Evolutionary conservation across 2,888 invertebrate species (phyloP).

Genomic region (Herminia tarsipennalis): DNA sequence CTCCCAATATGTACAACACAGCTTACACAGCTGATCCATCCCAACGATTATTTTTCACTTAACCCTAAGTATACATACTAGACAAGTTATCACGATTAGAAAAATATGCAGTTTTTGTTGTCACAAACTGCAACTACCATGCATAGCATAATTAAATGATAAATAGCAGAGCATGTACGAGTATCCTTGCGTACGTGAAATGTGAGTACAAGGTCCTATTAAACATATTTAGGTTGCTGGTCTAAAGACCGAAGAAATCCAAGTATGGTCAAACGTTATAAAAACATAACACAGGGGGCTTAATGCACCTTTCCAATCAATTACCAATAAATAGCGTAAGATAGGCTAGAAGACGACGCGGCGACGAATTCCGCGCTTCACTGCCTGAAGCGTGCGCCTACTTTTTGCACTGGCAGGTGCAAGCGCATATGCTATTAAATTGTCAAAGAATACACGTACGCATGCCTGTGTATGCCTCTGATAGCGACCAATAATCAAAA

Average conservation of each 20-base stretch:
- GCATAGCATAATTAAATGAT: constrained; percentile 13
- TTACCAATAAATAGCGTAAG: constrained; percentile 82
- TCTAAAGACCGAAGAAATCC: constrained; percentile 52
- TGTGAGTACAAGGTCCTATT: constrained; percentile 30
- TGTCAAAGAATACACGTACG: constrained; percentile 80
- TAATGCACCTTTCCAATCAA: constrained; percentile 83
- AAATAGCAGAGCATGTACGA: constrained; percentile 14
- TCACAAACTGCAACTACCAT: constrained; percentile 1
- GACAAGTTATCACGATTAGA: background rate
- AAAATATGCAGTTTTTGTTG: background rate
- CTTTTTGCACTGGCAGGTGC: constrained; percentile 84
- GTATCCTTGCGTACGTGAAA: constrained; percentile 30
- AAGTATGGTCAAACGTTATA: constrained; percentile 59
- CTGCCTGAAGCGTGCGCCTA: constrained; percentile 81
- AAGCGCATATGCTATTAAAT: constrained; percentile 83
- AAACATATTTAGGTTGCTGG: constrained; percentile 31
- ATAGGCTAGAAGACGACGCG: constrained; percentile 73
- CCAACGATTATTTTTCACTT: too few relatives aligned
- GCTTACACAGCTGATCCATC: too few relatives aligned
- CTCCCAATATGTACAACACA: too few relatives aligned
- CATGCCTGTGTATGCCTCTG: constrained; percentile 63
- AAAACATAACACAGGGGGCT: constrained; percentile 61
- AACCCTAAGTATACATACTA: too few relatives aligned
- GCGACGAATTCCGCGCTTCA: constrained; percentile 82
- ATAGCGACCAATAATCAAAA: constrained; percentile 77